Percentiles rank a stretch among this genome's conserved stretches.
phyloP scores from a whole-genome alignment of 2,797 vertebrate species.

The Cheirogaleus major region DNA sequence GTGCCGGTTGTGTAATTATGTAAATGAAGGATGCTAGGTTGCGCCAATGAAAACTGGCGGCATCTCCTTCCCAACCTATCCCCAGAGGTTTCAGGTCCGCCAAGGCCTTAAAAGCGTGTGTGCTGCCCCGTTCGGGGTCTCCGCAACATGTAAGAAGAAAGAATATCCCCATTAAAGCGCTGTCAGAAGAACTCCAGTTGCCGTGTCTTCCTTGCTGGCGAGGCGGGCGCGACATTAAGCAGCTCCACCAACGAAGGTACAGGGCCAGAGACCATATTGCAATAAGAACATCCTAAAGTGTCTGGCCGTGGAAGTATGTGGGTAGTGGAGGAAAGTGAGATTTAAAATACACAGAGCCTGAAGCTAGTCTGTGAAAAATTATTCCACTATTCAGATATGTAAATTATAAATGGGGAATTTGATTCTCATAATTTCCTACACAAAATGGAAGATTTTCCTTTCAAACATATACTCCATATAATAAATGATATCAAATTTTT shows the following conservation, averaged over 20 bases:
- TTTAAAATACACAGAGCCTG: not conserved
- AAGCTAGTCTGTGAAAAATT: not conserved
- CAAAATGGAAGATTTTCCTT: not conserved
- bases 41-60: too few species aligned
- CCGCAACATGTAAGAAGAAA: too few species aligned
- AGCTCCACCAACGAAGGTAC: not conserved
- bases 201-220: too few species aligned
- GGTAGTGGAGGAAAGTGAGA: not conserved
- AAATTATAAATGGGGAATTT: not conserved
- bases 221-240: too few species aligned
- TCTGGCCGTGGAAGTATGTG: not conserved
- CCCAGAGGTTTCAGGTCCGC: too few species aligned
- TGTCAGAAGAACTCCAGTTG: too few species aligned
- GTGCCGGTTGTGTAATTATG: too few species aligned
- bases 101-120: too few species aligned
- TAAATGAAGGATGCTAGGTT: too few species aligned
- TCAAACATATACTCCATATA: not conserved
- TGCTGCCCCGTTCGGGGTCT: too few species aligned
- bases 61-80: too few species aligned
- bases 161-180: too few species aligned
- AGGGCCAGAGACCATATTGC: not conserved
- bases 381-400: not conserved
- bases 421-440: not conserved
- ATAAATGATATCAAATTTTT: not conserved
- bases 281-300: fast-evolving